Conservation (phyloP, 2,797 vertebrate species). For the Decapterus maruadsi region DNA sequence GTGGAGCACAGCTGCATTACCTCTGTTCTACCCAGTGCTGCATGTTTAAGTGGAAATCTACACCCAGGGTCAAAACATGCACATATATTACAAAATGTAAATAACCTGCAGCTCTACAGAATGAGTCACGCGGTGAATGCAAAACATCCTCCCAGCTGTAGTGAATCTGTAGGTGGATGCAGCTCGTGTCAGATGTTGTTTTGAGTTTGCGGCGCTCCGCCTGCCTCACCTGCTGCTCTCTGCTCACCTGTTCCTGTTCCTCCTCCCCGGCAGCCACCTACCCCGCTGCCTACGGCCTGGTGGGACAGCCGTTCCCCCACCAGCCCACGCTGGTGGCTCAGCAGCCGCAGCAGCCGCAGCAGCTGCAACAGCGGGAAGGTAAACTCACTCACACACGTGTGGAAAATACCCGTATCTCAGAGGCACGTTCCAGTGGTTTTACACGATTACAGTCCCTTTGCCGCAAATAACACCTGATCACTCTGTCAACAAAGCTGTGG, state of each 20-base stretch:
- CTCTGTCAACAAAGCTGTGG: slow-evolving; percentile 2
- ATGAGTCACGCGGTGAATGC: slow-evolving; percentile 52
- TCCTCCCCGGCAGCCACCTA: slow-evolving; percentile 89
- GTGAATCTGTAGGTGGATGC: slow-evolving; percentile 44
- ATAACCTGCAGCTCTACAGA: slow-evolving; percentile 31
- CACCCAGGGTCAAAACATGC: slow-evolving; percentile 54
- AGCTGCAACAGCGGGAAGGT: slow-evolving; percentile 94
- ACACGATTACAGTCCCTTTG: slow-evolving; percentile 8
- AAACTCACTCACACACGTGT: slow-evolving; percentile 38
- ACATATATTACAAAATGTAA: slow-evolving; percentile 54
- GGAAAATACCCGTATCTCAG: slow-evolving; percentile 27
- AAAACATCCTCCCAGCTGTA: slow-evolving; percentile 35
- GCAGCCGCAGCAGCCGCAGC: slow-evolving; percentile 91
- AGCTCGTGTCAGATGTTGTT: slow-evolving; percentile 51
- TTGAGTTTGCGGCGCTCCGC: slow-evolving; percentile 29
- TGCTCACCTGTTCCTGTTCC: slow-evolving; percentile 43
- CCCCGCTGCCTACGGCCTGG: slow-evolving; percentile 93
- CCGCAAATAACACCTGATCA: slow-evolving; percentile 8
- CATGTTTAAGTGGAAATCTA: slow-evolving; percentile 44
- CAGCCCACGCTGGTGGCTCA: slow-evolving; percentile 91
- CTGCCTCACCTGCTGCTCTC: slow-evolving; percentile 20
- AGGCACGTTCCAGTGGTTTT: slow-evolving; percentile 27
- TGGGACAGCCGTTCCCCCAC: slow-evolving; percentile 94
- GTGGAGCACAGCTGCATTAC: slow-evolving; percentile 30
- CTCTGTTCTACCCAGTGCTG: slow-evolving; percentile 24